phyloP scores from a whole-genome alignment of 2,113 vertebrate species.

The Otocyon megalotis region DNA sequence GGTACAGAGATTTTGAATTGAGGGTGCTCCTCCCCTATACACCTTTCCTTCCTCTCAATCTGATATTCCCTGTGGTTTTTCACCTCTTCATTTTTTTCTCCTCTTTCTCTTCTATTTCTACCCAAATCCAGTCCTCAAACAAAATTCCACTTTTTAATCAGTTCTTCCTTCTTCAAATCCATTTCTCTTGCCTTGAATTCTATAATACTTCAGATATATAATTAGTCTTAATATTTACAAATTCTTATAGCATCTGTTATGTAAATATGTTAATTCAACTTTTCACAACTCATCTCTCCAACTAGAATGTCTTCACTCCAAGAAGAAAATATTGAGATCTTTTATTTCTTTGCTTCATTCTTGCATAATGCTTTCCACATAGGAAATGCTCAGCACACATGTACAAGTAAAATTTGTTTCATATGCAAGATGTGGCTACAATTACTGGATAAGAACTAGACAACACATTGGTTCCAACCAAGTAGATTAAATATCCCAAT shows the following conservation, averaged over 20 bases:
- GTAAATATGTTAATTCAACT: slow-evolving; percentile 34
- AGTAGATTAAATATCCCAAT: slow-evolving; percentile 5
- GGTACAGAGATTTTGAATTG: not conserved
- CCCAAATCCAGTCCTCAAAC: not conserved
- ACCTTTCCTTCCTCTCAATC: not conserved
- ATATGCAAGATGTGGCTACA: not conserved
- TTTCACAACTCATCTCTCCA: not conserved
- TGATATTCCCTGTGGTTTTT: not conserved
- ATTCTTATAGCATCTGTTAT: not conserved
- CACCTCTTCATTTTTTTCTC: not conserved
- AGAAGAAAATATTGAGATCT: not conserved
- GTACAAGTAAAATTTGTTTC: slow-evolving; percentile 22
- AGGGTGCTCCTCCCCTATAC: rapidly evolving
- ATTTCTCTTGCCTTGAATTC: slow-evolving; percentile 33
- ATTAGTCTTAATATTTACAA: not conserved
- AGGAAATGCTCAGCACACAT: not conserved
- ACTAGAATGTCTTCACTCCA: not conserved
- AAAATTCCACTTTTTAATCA: not conserved
- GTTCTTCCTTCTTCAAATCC: not conserved
- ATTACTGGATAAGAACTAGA: slow-evolving; percentile 18
- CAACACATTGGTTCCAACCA: not conserved
- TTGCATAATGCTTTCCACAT: not conserved
- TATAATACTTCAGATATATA: not conserved
- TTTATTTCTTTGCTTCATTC: not conserved
- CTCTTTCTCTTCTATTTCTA: not conserved